phyloP scores from a whole-genome alignment of 2,113 vertebrate species.

The Gobio gobio region DNA sequence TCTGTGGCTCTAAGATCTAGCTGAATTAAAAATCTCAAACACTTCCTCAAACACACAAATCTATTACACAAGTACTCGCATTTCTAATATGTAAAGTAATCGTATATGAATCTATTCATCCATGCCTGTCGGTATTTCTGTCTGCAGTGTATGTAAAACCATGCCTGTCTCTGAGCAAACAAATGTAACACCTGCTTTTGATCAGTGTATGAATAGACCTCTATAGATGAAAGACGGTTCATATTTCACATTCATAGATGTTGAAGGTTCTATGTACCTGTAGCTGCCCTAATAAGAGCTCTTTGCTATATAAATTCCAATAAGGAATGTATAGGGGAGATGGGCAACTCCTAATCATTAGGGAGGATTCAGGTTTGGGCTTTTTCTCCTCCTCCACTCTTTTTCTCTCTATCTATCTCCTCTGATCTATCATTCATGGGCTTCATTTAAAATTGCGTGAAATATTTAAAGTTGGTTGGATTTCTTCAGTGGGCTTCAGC shows the following conservation, averaged over 20 bases:
- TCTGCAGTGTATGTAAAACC: neutral
- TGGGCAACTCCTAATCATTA: slow-evolving; percentile 76
- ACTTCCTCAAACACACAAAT: neutral
- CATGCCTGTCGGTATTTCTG: neutral
- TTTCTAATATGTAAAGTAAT: neutral
- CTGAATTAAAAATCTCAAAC: neutral
- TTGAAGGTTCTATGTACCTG: slow-evolving; percentile 18
- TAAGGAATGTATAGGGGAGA: slow-evolving; percentile 62
- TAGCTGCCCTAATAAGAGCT: slow-evolving; percentile 49
- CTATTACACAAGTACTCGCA: neutral
- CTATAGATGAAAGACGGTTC: slow-evolving; percentile 3
- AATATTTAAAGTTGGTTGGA: slow-evolving; percentile 80
- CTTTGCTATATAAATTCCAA: slow-evolving; percentile 56
- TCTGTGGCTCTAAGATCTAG: neutral
- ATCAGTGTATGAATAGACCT: neutral
- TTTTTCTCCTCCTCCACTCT: slow-evolving; percentile 38
- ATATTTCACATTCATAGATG: neutral
- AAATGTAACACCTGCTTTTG: neutral
- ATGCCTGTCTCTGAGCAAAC: neutral
- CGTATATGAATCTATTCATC: neutral
- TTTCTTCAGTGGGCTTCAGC: slow-evolving; percentile 69
- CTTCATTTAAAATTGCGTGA: slow-evolving; percentile 80
- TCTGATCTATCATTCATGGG: slow-evolving; percentile 82
- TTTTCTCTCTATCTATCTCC: slow-evolving; percentile 41
- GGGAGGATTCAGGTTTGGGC: slow-evolving; percentile 65